A percentile compares a stretch with the other conserved stretches of the same genome.
These are phyloP conservation scores for Caenorhabditis sp. DNA, from an alignment of 2,888 invertebrate genomes.

Conservation along the genomic window DNA sequence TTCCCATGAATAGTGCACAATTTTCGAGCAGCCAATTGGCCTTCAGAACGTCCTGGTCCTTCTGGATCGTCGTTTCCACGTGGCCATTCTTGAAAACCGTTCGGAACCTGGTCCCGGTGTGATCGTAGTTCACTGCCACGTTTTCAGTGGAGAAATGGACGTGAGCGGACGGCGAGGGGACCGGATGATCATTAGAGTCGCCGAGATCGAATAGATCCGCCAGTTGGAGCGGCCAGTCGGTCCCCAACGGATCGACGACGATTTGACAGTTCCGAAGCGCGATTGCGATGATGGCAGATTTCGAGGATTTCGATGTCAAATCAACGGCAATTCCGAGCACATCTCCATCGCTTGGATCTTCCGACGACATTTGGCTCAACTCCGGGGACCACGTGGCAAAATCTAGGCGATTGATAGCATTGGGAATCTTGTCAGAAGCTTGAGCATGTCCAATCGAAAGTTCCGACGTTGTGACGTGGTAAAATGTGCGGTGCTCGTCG, in stretches of 20 bases:
- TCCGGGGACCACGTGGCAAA: slow-evolving; percentile 19
- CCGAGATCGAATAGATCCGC: slow-evolving; percentile 80
- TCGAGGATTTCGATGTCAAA: too few species aligned
- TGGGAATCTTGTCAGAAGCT: slow-evolving; percentile 4
- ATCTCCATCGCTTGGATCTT: slow-evolving; percentile 63
- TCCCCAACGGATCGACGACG: slow-evolving; percentile 61
- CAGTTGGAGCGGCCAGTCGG: slow-evolving; percentile 78
- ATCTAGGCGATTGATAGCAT: background rate
- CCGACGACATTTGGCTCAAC: slow-evolving; percentile 16
- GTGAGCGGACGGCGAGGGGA: slow-evolving; percentile 79
- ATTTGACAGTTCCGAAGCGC: slow-evolving; percentile 70
- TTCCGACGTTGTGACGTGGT: slow-evolving; percentile 79
- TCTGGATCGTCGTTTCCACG: too few species aligned
- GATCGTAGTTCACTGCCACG: slow-evolving; percentile 68
- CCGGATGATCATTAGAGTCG: slow-evolving; percentile 81
- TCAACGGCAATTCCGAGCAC: too few species aligned
- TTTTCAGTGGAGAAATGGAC: slow-evolving; percentile 80
- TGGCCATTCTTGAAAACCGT: too few species aligned
- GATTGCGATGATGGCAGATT: too few species aligned
- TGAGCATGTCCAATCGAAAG: slow-evolving; percentile 71
- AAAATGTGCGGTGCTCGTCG: slow-evolving; percentile 79
- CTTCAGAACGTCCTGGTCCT: too few species aligned
- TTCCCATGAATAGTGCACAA: too few species aligned
- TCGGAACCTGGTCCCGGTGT: too few species aligned
- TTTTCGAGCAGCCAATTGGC: too few species aligned